Evolutionary conservation across 2,113 vertebrate genomes (phyloP).

Genomic region (Galemys pyrenaicus): DNA sequence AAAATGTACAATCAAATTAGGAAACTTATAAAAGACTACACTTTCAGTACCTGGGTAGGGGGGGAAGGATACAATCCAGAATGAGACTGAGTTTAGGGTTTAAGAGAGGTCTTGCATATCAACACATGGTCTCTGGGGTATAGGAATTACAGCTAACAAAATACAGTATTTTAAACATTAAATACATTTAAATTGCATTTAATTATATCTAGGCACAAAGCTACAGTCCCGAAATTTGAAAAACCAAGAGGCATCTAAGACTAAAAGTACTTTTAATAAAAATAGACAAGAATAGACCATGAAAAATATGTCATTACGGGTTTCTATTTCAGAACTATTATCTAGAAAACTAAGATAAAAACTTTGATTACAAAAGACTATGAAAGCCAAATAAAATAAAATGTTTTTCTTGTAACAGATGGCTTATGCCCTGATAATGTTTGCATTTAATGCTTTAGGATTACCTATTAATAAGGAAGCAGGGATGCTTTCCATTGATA

Average conservation of each 20-base stretch:
- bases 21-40: conserved; percentile 28
- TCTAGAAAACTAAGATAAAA: conserved; percentile 79
- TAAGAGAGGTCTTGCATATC: background rate
- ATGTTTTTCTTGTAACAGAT: conserved; percentile 85
- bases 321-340: conserved; percentile 73
- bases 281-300: background rate
- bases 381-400: conserved; percentile 73
- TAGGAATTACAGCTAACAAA: background rate
- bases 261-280: conserved; percentile 12
- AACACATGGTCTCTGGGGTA: background rate
- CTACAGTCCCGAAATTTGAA: conserved; percentile 27
- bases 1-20: background rate
- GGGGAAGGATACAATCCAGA: conserved; percentile 8
- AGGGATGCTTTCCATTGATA: conserved; percentile 78
- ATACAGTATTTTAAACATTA: background rate
- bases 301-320: background rate
- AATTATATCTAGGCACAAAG: conserved; percentile 38
- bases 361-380: conserved; percentile 77
- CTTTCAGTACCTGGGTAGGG: background rate
- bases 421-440: conserved; percentile 78
- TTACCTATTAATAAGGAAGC: conserved; percentile 89
- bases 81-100: background rate
- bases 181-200: conserved; percentile 4
- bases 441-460: conserved; percentile 81
- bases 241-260: conserved; percentile 7